These are phyloP conservation scores for Antheraea pernyi DNA, from an alignment of 1,140 invertebrate genomes.

Conservation along the genomic window DNA sequence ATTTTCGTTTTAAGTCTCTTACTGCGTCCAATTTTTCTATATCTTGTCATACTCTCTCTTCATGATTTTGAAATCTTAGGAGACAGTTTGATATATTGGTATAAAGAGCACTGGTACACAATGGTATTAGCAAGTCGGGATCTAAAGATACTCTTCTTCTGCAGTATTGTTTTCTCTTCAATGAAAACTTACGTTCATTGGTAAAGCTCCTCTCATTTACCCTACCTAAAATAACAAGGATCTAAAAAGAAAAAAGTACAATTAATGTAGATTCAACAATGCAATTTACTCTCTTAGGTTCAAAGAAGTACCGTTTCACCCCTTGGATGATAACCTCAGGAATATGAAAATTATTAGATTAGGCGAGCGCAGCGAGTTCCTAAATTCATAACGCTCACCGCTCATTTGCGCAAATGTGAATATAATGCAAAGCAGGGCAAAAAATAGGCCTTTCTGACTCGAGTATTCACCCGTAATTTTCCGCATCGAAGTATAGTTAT, in stretches of 20 bases:
- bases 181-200: no score
- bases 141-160: no score
- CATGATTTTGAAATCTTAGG: no score
- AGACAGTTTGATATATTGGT: no score
- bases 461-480: constrained; percentile 6
- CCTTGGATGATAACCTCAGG: not conserved
- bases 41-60: no score
- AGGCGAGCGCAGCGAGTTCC: constrained; percentile 8
- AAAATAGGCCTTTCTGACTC: constrained; percentile 7
- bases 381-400: constrained; percentile 23
- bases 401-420: constrained; percentile 21
- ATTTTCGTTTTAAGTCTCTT: no score
- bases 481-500: not conserved
- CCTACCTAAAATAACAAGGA: no score
- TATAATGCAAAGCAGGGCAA: constrained; percentile 28
- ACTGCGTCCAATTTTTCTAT: no score
- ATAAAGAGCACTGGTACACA: no score
- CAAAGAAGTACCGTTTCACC: not conserved
- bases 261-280: not conserved
- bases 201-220: no score
- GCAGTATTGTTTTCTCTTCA: no score
- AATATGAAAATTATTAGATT: constrained; percentile 13
- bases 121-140: no score
- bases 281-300: not conserved
- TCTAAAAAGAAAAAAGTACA: not conserved